Evolutionary conservation across 2,797 vertebrate genomes (phyloP).

Genomic region (Botia kubotai): DNA sequence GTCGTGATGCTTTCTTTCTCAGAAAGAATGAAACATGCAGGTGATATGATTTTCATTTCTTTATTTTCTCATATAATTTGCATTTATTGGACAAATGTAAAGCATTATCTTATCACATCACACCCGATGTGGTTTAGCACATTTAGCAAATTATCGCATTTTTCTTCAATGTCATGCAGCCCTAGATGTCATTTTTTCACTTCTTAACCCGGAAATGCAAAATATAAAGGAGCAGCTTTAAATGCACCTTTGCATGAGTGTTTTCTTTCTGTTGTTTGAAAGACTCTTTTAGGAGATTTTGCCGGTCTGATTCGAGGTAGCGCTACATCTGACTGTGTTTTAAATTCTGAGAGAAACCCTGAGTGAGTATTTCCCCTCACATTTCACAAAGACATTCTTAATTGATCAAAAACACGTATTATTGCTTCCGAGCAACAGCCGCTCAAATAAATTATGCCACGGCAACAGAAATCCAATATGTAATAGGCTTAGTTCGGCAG

Average conservation of each 20-base stretch:
- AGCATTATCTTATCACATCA: too few species aligned
- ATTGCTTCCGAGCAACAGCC: constrained; percentile 53
- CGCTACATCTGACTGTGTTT: constrained; percentile 39
- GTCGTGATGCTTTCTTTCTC: neutral
- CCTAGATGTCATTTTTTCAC: neutral
- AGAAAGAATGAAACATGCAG: too few species aligned
- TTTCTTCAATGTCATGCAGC: too few species aligned
- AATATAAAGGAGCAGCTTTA: neutral
- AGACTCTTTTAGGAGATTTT: neutral
- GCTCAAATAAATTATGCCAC: constrained; percentile 60
- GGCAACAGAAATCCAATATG: constrained; percentile 56
- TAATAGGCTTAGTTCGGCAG: constrained; percentile 63
- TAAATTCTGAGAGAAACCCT: constrained; percentile 35
- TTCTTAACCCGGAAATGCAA: neutral
- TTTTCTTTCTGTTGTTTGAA: constrained; percentile 19
- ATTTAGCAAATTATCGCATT: too few species aligned
- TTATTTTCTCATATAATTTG: too few species aligned
- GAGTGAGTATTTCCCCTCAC: constrained; percentile 49
- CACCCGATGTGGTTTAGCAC: too few species aligned
- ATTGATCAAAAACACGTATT: constrained; percentile 66
- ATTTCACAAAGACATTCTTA: constrained; percentile 59
- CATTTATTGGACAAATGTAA: too few species aligned
- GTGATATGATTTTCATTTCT: too few species aligned
- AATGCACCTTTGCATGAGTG: neutral
- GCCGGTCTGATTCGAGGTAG: neutral